Percentiles rank a stretch among this genome's conserved stretches.
These are phyloP conservation scores for Emydura subglobosa DNA, from an alignment of 2,113 vertebrate species.

Conservation along the genomic window DNA sequence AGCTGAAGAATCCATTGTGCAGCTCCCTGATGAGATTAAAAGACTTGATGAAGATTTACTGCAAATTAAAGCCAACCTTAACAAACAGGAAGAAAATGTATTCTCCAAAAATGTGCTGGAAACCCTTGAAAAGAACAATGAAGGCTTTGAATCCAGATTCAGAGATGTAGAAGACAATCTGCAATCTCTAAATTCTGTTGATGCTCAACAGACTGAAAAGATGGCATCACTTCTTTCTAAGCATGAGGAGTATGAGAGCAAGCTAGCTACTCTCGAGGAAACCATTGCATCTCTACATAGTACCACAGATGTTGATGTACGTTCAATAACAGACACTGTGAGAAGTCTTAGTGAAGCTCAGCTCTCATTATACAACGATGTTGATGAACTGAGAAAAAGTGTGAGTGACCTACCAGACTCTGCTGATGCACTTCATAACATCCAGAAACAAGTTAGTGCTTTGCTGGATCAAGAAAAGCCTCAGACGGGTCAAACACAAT, in stretches of 20 bases:
- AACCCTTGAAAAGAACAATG: slow-evolving; percentile 69
- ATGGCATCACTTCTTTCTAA: slow-evolving; percentile 80
- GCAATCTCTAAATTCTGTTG: slow-evolving; percentile 55
- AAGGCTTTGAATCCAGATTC: slow-evolving; percentile 81
- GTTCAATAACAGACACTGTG: slow-evolving; percentile 57
- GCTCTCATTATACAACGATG: slow-evolving; percentile 56
- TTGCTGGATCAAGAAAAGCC: slow-evolving; percentile 72
- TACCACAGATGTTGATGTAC: slow-evolving; percentile 40
- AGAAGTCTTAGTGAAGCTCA: slow-evolving; percentile 77
- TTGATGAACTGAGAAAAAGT: slow-evolving; percentile 77
- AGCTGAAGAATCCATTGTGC: slow-evolving; percentile 75
- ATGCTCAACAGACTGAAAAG: slow-evolving; percentile 71
- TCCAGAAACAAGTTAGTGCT: slow-evolving; percentile 73
- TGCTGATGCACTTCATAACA: slow-evolving; percentile 59
- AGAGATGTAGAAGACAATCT: slow-evolving; percentile 80
- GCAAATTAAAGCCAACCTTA: slow-evolving; percentile 64
- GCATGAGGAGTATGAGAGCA: slow-evolving; percentile 77
- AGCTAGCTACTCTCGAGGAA: slow-evolving; percentile 74
- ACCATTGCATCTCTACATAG: slow-evolving; percentile 37
- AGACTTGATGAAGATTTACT: slow-evolving; percentile 76
- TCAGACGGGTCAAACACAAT: slow-evolving; percentile 52
- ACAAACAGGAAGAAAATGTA: slow-evolving; percentile 64
- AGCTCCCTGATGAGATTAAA: slow-evolving; percentile 76
- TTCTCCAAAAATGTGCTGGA: slow-evolving; percentile 62
- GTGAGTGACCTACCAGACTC: slow-evolving; percentile 80